These are phyloP conservation scores for Octodon degus DNA, from an alignment of 2,113 vertebrate species.

Conservation along the genomic window DNA sequence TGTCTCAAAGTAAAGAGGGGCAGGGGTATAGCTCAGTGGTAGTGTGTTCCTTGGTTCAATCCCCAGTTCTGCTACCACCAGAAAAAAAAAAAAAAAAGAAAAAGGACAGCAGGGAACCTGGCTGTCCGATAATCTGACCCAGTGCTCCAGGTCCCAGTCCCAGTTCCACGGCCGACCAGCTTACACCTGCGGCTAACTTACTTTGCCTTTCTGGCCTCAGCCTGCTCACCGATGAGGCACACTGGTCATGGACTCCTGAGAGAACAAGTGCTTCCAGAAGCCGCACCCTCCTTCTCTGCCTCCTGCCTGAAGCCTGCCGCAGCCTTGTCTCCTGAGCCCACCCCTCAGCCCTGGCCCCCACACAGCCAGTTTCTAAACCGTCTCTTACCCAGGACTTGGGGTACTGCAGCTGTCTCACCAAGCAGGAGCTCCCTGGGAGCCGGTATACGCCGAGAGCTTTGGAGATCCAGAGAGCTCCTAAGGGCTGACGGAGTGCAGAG, in stretches of 20 bases:
- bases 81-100: not conserved
- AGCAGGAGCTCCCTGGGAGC: not conserved
- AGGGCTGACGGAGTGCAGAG: not conserved
- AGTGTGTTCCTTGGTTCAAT: not conserved
- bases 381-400: not conserved
- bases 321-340: not conserved
- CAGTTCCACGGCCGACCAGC: rapidly evolving
- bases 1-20: not conserved
- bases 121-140: not conserved
- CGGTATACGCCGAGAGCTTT: not conserved
- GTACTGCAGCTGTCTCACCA: not conserved
- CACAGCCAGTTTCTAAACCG: not conserved
- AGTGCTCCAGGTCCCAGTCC: not conserved
- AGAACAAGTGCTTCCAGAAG: not conserved
- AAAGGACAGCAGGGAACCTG: not conserved
- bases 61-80: not conserved
- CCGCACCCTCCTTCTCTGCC: not conserved
- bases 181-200: not conserved
- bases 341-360: no score
- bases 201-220: not conserved
- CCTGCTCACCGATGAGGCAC: not conserved
- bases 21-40: not conserved
- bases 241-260: not conserved
- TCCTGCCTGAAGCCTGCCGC: not conserved
- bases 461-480: not conserved